phyloP scores from a whole-genome alignment of 2,113 vertebrate genomes.

The Oreotrochilus melanogaster region DNA sequence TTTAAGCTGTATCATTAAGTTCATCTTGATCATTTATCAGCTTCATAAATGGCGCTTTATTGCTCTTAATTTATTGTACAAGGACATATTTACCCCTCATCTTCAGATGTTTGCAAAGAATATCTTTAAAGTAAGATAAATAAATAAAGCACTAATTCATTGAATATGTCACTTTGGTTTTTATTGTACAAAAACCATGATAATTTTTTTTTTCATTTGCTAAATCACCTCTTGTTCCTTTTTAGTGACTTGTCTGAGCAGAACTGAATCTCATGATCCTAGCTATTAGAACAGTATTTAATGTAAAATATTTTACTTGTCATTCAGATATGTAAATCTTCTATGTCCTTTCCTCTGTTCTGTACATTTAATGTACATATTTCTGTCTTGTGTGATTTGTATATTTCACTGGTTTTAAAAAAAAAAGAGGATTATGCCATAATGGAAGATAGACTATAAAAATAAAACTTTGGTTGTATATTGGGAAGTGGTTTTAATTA shows the following conservation, averaged over 20 bases:
- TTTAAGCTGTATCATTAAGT: conserved; percentile 49
- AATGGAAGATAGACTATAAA: conserved; percentile 86
- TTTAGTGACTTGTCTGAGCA: conserved; percentile 76
- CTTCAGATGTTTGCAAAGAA: conserved; percentile 75
- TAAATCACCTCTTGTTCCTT: conserved; percentile 76
- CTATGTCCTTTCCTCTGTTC: conserved; percentile 79
- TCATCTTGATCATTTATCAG: conserved; percentile 53
- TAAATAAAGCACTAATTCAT: conserved; percentile 82
- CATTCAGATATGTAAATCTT: conserved; percentile 86
- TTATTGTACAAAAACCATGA: conserved; percentile 81
- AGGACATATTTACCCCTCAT: conserved; percentile 72
- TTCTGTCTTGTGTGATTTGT: conserved; percentile 85
- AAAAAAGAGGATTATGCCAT: conserved; percentile 79
- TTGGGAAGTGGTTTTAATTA: conserved; percentile 83
- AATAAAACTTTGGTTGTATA: conserved; percentile 85
- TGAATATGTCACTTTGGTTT: conserved; percentile 83
- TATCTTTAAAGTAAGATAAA: conserved; percentile 74
- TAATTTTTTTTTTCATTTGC: conserved; percentile 62
- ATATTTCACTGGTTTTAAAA: conserved; percentile 84
- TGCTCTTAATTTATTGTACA: conserved; percentile 84
- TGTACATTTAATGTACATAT: conserved; percentile 89
- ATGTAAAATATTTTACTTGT: conserved; percentile 87
- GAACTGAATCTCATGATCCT: conserved; percentile 79
- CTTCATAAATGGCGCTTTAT: conserved; percentile 47
- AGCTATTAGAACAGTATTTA: conserved; percentile 85